A percentile compares a stretch with the other conserved stretches of the same genome.
These are phyloP conservation scores for Schizopygopsis pylzovi DNA, from an alignment of 2,797 vertebrate genomes.

Conservation along the genomic window DNA sequence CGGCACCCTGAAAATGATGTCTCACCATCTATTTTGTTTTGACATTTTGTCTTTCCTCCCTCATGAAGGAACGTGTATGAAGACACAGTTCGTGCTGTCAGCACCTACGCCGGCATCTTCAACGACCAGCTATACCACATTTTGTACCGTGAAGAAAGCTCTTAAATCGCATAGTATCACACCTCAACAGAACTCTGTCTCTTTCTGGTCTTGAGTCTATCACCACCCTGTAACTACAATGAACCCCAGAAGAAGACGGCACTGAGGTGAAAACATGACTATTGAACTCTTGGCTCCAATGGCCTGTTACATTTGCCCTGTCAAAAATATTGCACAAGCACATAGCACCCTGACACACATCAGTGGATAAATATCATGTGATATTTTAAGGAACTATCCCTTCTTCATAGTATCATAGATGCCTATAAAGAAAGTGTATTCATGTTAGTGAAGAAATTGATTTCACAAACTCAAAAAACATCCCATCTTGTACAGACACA, in stretches of 20 bases:
- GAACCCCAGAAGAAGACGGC: conserved; percentile 6
- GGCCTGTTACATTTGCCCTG: conserved; percentile 11
- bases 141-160: conserved; percentile 59
- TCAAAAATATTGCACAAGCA: conserved; percentile 18
- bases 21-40: background rate
- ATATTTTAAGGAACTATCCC: background rate
- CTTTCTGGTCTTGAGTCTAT: conserved; percentile 32
- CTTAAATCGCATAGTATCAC: conserved; percentile 51
- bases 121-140: conserved; percentile 76
- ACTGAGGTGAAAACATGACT: conserved; percentile 10
- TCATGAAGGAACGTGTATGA: conserved; percentile 70
- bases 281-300: conserved; percentile 17
- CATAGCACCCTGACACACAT: background rate
- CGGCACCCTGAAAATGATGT: background rate
- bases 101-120: conserved; percentile 71
- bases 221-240: conserved; percentile 20
- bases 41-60: background rate
- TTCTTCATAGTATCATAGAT: background rate
- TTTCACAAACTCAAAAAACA: background rate
- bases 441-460: background rate
- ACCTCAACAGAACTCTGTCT: conserved; percentile 13
- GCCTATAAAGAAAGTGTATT: background rate
- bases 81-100: conserved; percentile 64
- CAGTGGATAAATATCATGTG: background rate
- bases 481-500: background rate